Base-by-base conservation (phyloP, 2,797 vertebrate genomes). In the Schizopygopsis pylzovi region DNA sequence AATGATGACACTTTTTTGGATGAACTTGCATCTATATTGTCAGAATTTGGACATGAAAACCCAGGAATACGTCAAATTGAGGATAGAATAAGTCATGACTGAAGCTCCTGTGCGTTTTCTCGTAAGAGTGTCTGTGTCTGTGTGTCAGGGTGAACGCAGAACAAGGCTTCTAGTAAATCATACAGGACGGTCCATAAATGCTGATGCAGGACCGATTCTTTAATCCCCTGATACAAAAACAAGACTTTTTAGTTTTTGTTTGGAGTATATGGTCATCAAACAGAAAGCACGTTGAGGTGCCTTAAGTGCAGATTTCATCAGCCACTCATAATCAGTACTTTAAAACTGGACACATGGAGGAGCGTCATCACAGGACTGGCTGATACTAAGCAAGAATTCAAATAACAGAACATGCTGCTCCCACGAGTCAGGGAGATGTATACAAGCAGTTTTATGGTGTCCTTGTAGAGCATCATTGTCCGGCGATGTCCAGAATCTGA, bases 151-250 rank as follows among this genome's bases (percentile, higher is more conserved):
- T 83, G 59, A 65, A 25, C 8, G 11, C 33, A 70, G 54, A 71
- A 54, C 49, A 41, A 10, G 15, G 16, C 43, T 25, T 67, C 28
- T 20, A 56, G 63, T 43, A 47, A 49, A 76, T 67, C 71, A 59
- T 61, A 73, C 11, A 73, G 54, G 41, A 37, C 54, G 3, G 10
- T 61, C 1, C 47, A 65, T 39, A 43, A 70, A 68, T 77, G 16
- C 73, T 43, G 39, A 20, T 1, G 11, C 20, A 54, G 6, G 33
- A n/a, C 28, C 0, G n/a, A 10, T 13, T 76, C 13, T 67, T 16
- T 67, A 11, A 67, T 76, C 71, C 61, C 59, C n/a, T 28, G 39
- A 82, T 59, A 28, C 37, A 45, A 82, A 82, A 82, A 82, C 67
- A 82, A 71, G 1, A 82, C 6, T 37, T 43, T 56, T n/a, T 13